These are phyloP conservation scores for Trichonephila clavipes DNA, from an alignment of 1,140 invertebrate species.

Conservation along the genomic window DNA sequence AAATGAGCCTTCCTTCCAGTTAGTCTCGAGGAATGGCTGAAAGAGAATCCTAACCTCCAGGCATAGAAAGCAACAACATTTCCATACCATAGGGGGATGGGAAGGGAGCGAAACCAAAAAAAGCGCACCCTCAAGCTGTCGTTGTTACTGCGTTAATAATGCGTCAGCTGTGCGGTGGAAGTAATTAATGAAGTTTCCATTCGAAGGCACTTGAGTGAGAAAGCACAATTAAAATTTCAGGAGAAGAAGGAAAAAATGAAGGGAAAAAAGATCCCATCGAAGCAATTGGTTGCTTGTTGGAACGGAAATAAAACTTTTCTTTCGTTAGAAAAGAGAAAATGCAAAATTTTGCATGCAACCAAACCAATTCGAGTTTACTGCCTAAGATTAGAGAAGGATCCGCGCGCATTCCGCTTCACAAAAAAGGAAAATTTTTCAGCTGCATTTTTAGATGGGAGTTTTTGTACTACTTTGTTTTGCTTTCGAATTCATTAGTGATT, in stretches of 20 bases:
- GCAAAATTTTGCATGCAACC: constrained; percentile 44
- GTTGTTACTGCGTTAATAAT: constrained; percentile 71
- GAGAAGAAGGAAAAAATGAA: constrained; percentile 1
- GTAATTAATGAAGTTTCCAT: constrained; percentile 75
- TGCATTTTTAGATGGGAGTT: background rate
- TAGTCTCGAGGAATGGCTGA: background rate
- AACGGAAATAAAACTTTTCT: constrained; percentile 59
- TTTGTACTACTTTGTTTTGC: background rate
- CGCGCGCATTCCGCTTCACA: background rate
- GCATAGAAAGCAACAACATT: background rate
- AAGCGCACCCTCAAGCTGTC: constrained; percentile 60
- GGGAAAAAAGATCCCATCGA: background rate
- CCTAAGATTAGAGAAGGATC: background rate
- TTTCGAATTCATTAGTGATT: background rate
- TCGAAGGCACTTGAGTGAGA: constrained; percentile 71
- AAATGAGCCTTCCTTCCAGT: no score
- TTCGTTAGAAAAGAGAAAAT: background rate
- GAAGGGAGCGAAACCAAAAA: background rate
- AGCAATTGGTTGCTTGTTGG: constrained; percentile 69
- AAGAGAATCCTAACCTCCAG: background rate
- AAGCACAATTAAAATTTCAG: constrained; percentile 73
- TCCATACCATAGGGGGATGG: background rate
- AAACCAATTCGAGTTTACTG: constrained; percentile 19
- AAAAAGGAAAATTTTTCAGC: background rate
- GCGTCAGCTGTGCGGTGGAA: constrained; percentile 72